A percentile compares a stretch with the other conserved stretches of the same genome.
Evolutionary conservation across 1,140 invertebrate genomes (phyloP).

Genomic region (Centruroides sculpturatus): DNA sequence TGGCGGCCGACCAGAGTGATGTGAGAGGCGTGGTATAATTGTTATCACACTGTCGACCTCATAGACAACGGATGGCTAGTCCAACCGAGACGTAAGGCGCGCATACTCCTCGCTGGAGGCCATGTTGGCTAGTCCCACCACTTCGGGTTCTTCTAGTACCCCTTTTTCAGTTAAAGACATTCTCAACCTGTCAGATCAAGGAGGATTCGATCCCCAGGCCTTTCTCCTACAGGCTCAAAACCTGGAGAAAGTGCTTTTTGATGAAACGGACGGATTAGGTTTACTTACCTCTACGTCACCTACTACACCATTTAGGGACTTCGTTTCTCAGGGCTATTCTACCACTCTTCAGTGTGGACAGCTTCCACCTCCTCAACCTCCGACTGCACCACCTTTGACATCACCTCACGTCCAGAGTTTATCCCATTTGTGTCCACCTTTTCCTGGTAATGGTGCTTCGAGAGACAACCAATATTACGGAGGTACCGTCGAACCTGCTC

Average conservation of each 20-base stretch:
- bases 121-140: slow-evolving; percentile 22
- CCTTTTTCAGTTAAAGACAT: slow-evolving; percentile 31
- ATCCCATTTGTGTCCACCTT: slow-evolving; percentile 27
- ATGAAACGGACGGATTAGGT: slow-evolving; percentile 11
- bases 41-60: too few relatives aligned
- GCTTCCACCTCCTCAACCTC: background rate
- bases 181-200: slow-evolving; percentile 24
- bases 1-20: too few relatives aligned
- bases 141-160: slow-evolving; percentile 30
- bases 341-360: background rate
- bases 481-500: background rate
- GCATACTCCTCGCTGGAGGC: background rate
- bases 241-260: slow-evolving; percentile 18
- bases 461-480: background rate
- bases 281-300: background rate
- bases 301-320: background rate
- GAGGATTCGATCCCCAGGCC: slow-evolving; percentile 13
- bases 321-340: background rate
- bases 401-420: slow-evolving; percentile 29
- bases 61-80: too few relatives aligned
- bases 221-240: slow-evolving; percentile 13
- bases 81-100: too few relatives aligned
- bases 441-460: slow-evolving; percentile 8
- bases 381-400: slow-evolving; percentile 18
- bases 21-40: too few relatives aligned